Conservation (phyloP, 2,888 invertebrate species). For the Plebejus melissa region DNA sequence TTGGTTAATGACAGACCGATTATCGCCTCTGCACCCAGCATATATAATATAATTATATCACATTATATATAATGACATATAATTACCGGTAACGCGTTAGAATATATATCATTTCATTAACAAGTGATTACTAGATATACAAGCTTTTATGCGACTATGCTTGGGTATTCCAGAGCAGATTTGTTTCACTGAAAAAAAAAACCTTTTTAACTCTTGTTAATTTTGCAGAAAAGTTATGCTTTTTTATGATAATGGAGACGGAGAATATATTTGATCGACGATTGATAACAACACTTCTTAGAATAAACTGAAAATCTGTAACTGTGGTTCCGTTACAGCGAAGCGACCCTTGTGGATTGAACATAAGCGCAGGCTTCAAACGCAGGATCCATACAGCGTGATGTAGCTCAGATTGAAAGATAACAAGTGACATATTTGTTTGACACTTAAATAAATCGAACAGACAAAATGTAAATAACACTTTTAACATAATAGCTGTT, state of each 20-base stretch:
- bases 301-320: too few relatives aligned
- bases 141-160: not conserved
- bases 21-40: not conserved
- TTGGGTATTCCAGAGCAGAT: not conserved
- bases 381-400: too few relatives aligned
- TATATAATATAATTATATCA: not conserved
- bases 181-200: not conserved
- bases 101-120: slow-evolving; percentile 20
- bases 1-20: not conserved
- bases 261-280: too few relatives aligned
- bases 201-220: too few relatives aligned
- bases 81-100: slow-evolving; percentile 1
- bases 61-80: slow-evolving; percentile 2
- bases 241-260: too few relatives aligned
- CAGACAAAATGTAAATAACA: slow-evolving; percentile 1
- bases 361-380: too few relatives aligned
- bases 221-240: too few relatives aligned
- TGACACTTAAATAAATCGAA: not conserved
- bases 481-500: not conserved
- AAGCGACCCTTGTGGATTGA: too few relatives aligned
- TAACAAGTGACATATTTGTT: not conserved
- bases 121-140: not conserved
- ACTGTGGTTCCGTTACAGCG: too few relatives aligned
- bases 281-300: too few relatives aligned
- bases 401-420: not conserved